Evolutionary conservation across 2,888 invertebrate genomes (phyloP).

Genomic region (Microctonus brassicae): DNA sequence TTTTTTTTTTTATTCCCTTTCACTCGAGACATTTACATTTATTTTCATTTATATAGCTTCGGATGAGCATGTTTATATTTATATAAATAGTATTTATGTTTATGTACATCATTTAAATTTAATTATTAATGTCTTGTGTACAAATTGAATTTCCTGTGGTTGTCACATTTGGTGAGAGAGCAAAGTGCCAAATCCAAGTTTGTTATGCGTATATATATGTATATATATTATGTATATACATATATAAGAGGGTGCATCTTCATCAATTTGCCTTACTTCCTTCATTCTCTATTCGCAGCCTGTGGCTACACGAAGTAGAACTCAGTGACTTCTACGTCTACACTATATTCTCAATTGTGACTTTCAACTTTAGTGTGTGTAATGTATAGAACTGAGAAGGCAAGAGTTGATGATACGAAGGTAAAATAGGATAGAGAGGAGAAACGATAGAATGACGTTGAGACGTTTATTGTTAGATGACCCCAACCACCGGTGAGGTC

Average conservation of each 20-base stretch:
- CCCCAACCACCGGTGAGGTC: neutral
- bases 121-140: neutral
- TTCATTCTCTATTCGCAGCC: neutral
- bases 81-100: neutral
- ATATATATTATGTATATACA: neutral
- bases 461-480: constrained; percentile 17
- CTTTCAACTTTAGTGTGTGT: neutral
- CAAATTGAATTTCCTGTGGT: neutral
- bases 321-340: neutral
- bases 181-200: neutral
- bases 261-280: neutral
- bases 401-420: neutral
- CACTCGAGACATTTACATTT: neutral
- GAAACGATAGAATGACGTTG: constrained; percentile 1
- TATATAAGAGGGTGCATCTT: neutral
- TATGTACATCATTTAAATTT: neutral
- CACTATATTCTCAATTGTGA: neutral
- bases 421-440: neutral
- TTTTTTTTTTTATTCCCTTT: no score
- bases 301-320: neutral
- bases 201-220: neutral
- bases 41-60: neutral
- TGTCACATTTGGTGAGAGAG: neutral
- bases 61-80: neutral
- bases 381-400: neutral